Evolutionary conservation across 2,797 vertebrate species (phyloP).

Genomic region (Anolis apletophallus): DNA sequence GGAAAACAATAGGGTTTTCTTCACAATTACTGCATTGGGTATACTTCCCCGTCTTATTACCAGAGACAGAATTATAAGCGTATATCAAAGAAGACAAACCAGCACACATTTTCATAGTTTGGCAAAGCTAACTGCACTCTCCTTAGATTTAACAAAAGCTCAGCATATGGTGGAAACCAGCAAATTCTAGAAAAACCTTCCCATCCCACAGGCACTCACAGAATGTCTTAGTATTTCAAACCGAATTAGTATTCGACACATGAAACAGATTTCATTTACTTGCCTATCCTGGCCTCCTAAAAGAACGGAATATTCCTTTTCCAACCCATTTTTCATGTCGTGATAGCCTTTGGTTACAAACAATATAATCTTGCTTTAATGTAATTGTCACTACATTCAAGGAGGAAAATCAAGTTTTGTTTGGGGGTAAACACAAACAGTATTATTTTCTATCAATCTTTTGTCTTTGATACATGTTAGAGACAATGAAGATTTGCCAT

Average conservation of each 20-base stretch:
- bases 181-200: conserved; percentile 51
- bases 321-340: background rate
- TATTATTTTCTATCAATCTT: background rate
- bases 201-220: conserved; percentile 48
- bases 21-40: background rate
- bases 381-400: background rate
- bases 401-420: background rate
- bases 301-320: conserved; percentile 8
- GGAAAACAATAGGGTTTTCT: conserved; percentile 45
- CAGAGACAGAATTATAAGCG: conserved; percentile 34
- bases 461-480: background rate
- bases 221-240: conserved; percentile 56
- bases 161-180: conserved; percentile 63
- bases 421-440: fast-evolving
- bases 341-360: background rate
- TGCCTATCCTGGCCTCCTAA: background rate
- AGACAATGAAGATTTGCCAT: background rate
- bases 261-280: conserved; percentile 41
- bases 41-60: conserved; percentile 33
- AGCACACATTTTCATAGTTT: conserved; percentile 44
- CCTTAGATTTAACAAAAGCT: conserved; percentile 60
- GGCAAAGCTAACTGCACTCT: conserved; percentile 62
- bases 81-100: conserved; percentile 31
- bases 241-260: conserved; percentile 23
- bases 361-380: background rate